phyloP scores from a whole-genome alignment of 2,888 invertebrate species.

The Lasioglossum malachurum region DNA sequence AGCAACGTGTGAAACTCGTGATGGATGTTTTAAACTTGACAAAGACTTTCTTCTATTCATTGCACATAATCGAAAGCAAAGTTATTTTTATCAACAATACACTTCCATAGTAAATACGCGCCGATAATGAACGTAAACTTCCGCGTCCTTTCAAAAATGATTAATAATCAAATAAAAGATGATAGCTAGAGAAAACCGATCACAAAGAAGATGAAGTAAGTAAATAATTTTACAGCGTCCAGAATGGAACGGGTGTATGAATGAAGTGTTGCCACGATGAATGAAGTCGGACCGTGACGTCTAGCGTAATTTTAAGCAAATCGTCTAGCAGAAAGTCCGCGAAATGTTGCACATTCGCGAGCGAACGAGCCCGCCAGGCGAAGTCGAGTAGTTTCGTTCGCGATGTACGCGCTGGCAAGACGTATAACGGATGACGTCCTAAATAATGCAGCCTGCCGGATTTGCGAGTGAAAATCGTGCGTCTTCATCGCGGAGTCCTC shows the following conservation, averaged over 20 bases:
- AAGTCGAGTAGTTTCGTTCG: conserved; percentile 21
- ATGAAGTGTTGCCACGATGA: background rate
- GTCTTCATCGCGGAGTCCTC: conserved; percentile 66
- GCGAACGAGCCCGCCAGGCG: conserved; percentile 23
- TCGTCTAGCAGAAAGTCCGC: background rate
- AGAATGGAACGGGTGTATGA: background rate
- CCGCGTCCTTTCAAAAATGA: too few relatives aligned
- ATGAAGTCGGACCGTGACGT: background rate
- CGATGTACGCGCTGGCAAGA: conserved; percentile 42
- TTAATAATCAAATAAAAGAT: background rate
- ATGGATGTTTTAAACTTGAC: too few relatives aligned
- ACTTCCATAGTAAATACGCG: too few relatives aligned
- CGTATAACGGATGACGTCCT: conserved; percentile 71
- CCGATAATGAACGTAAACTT: too few relatives aligned
- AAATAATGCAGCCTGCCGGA: conserved; percentile 75
- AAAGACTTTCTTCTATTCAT: too few relatives aligned
- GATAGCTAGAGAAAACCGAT: background rate
- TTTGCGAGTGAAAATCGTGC: conserved; percentile 70
- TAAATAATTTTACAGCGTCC: background rate
- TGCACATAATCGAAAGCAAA: too few relatives aligned
- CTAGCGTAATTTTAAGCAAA: background rate
- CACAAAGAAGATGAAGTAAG: background rate
- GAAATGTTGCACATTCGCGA: background rate
- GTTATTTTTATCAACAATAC: too few relatives aligned
- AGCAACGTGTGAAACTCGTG: too few relatives aligned